Percentiles rank a stretch among this genome's conserved stretches.
phyloP scores from a whole-genome alignment of 2,113 vertebrate genomes.

The Aegithalos caudatus region DNA sequence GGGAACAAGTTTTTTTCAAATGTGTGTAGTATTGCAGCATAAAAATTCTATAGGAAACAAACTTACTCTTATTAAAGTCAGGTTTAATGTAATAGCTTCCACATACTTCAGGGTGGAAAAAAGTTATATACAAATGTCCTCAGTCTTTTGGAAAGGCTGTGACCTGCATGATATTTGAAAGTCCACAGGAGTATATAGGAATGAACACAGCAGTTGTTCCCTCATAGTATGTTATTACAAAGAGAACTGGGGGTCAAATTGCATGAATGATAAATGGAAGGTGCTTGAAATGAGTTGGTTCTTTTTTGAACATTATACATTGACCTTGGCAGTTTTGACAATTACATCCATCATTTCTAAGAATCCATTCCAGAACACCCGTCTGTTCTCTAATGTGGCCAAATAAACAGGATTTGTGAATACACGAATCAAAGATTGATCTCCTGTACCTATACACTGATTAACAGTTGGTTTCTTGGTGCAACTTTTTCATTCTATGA shows the following conservation, averaged over 20 bases:
- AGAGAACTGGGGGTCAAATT: slow-evolving; percentile 89
- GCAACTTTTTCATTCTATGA: slow-evolving; percentile 73
- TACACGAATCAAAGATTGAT: slow-evolving; percentile 88
- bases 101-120: slow-evolving; percentile 44
- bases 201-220: slow-evolving; percentile 88
- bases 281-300: slow-evolving; percentile 86
- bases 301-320: slow-evolving; percentile 83
- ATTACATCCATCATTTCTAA: slow-evolving; percentile 91
- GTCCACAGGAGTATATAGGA: slow-evolving; percentile 81
- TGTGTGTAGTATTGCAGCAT: neutral
- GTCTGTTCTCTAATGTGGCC: slow-evolving; percentile 80
- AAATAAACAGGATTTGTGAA: slow-evolving; percentile 91
- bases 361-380: slow-evolving; percentile 89
- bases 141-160: slow-evolving; percentile 75
- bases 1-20: slow-evolving; percentile 9
- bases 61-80: slow-evolving; percentile 53
- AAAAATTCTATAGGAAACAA: slow-evolving; percentile 23
- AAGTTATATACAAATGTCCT: slow-evolving; percentile 76
- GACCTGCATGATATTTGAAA: slow-evolving; percentile 80
- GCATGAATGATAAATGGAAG: slow-evolving; percentile 90
- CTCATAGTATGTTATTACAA: slow-evolving; percentile 89
- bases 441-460: slow-evolving; percentile 80
- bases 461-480: slow-evolving; percentile 79
- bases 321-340: slow-evolving; percentile 97
- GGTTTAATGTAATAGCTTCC: slow-evolving; percentile 60